These are phyloP conservation scores for Aplocera efformata DNA, from an alignment of 2,888 invertebrate species.

Conservation along the genomic window DNA sequence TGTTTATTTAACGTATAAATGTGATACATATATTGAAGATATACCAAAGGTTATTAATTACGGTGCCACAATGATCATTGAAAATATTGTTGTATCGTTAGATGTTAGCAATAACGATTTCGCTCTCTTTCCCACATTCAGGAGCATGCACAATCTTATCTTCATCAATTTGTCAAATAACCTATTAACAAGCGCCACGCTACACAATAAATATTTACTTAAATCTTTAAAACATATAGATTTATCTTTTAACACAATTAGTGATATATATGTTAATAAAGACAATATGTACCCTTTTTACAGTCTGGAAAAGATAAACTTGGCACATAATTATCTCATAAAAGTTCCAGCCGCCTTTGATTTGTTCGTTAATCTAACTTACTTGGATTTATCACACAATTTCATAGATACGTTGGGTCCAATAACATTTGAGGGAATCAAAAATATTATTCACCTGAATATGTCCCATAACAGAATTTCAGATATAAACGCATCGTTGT, in stretches of 20 bases:
- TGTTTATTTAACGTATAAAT: constrained; percentile 1
- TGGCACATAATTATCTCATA: constrained; percentile 50
- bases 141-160: constrained; percentile 36
- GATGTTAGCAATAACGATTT: constrained; percentile 42
- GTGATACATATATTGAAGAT: background rate
- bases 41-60: background rate
- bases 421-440: constrained; percentile 52
- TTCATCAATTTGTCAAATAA: constrained; percentile 46
- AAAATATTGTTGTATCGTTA: constrained; percentile 25
- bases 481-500: constrained; percentile 46
- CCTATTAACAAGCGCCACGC: constrained; percentile 34
- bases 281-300: constrained; percentile 26
- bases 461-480: constrained; percentile 47
- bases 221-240: constrained; percentile 39
- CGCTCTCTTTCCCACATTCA: constrained; percentile 30
- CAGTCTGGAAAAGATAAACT: constrained; percentile 39
- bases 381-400: constrained; percentile 54
- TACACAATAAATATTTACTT: constrained; percentile 38
- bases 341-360: constrained; percentile 43
- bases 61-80: accelerated
- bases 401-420: constrained; percentile 37
- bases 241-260: constrained; percentile 52
- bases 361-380: constrained; percentile 36
- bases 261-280: constrained; percentile 27
- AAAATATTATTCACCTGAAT: constrained; percentile 40